Conservation (phyloP, 2,888 invertebrate genomes). For the Incurvaria masculella region DNA sequence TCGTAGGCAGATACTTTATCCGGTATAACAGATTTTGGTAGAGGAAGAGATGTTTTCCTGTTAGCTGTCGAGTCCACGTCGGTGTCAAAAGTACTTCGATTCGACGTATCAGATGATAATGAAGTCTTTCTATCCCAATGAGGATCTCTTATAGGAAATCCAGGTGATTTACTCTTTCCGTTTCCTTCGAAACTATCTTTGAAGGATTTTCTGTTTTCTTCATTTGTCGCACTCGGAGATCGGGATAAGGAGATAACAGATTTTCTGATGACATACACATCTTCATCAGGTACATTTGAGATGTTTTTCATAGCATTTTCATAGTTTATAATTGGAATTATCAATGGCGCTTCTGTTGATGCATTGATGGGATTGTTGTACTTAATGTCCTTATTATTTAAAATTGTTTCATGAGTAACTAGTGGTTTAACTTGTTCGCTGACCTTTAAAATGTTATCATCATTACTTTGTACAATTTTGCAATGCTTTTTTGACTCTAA, state of each 20-base stretch:
- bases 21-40: not conserved
- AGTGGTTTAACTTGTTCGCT: too few species aligned
- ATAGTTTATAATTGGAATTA: constrained; percentile 3
- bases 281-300: constrained; percentile 12
- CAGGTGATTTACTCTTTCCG: not conserved
- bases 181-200: not conserved
- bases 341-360: too few species aligned
- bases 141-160: too few species aligned
- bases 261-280: constrained; percentile 31
- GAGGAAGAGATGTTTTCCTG: constrained; percentile 4
- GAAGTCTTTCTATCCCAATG: not conserved
- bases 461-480: too few species aligned
- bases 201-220: constrained; percentile 12
- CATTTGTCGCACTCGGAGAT: constrained; percentile 35
- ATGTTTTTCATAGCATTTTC: constrained; percentile 18
- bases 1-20: constrained; percentile 7
- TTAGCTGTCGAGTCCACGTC: constrained; percentile 12
- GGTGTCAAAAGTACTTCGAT: not conserved
- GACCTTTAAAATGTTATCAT: too few species aligned
- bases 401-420: too few species aligned
- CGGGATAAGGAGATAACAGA: constrained; percentile 39
- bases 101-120: not conserved
- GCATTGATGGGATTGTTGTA: too few species aligned
- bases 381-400: too few species aligned
- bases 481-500: constrained; percentile 7